Evolutionary conservation across 2,888 invertebrate species (phyloP), one percentile per base, ranked within the genome.

Genomic region (Epinotia demarniana): DNA sequence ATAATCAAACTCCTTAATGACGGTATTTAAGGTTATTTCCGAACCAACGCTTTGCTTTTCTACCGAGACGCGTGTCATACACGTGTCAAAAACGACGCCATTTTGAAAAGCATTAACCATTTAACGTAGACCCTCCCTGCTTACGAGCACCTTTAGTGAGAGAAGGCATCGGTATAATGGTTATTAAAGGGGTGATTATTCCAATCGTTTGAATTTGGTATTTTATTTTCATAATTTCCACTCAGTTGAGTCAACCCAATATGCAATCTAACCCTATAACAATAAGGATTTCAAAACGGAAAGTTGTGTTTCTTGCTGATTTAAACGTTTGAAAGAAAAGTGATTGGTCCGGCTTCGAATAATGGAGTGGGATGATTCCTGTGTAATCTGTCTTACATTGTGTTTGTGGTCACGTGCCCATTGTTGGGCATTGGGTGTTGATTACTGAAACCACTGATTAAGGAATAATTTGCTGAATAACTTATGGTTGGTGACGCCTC

Each of bases 21-120:
- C 84, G 86, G 87, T 87, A 90, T 93, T 93, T 92, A 92, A 85
- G 87, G 84, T 88, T 90, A 92, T 90, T 93, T 93, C 88, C 90
- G 79, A 86, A 86, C 88, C 86, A 85, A 92, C 93, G 92, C 93
- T 90, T 88, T 88, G 89, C 87, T 90, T 91, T 90, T 86, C 89
- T 90, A 88, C 83, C 82, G 72, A 73, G 87, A 81, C 93, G 92
- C 93, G 93, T 92, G 93, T 80, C 90, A 71, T 77, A 76, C 93
- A 89, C 93, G 92, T 89, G 93, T 70, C 77, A 78, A 83, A 82
- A 83, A 79, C 80, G 82, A 70, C 88, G 88, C 89, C 90, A 90
- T 92, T 83, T 90, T 90, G 84, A 78, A 87, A 84, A 81, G 67
- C 53, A n/a, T 53, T 12, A 77, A 78, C 90, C 87, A 87, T 58